Evolutionary conservation across 2,888 invertebrate species (phyloP), one percentile per base, ranked within the genome.

Genomic region (Aporophyla lueneburgensis): DNA sequence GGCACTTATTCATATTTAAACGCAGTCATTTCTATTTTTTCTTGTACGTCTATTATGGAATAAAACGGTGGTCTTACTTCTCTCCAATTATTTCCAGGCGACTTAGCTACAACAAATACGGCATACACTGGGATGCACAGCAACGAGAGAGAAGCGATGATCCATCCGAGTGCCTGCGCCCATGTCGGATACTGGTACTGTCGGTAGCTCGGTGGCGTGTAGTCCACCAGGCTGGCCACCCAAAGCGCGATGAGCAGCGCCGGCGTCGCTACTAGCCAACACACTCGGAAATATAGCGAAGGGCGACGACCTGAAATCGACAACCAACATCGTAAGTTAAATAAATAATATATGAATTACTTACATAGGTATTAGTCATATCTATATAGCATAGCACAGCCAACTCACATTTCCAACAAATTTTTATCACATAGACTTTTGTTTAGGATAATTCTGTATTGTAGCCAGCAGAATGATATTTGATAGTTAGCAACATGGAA

Each of bases 101-200:
- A 97, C 89, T 97, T 97, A 73, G 97, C 91, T 70, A 99, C 94
- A 72, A 98, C 97, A 83, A 98, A 97, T 67, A 98, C 93, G 59
- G 98, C 98, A 92, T 98, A 98, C 71, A 98, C 97, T 16, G 99
- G 99, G 92, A 99, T 98, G 93, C 99, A 99, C 51, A 98, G 94
- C 78, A 99, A 97, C 0, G 99, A 99, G 58, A 98, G 94, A 19
- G 98, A 98, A 1, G 99, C 98, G 83, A 99, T 98, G 87, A 97
- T 96, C 99, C 99, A 99, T 62, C 99, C 99, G 71, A 99, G 95
- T 24, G 97, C 97, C 88, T 98, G 98, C 43, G 98, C 98, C 99
- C 99, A 99, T 76, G 96, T 95, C 0, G 99, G 99, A 93, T 98
- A 99, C 74, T 97, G 97, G 78, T 98, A 98, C 89, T 98, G 98